These are phyloP conservation scores for Drosophila murphyi DNA, from an alignment of 1,140 invertebrate genomes.

Conservation along the genomic window DNA sequence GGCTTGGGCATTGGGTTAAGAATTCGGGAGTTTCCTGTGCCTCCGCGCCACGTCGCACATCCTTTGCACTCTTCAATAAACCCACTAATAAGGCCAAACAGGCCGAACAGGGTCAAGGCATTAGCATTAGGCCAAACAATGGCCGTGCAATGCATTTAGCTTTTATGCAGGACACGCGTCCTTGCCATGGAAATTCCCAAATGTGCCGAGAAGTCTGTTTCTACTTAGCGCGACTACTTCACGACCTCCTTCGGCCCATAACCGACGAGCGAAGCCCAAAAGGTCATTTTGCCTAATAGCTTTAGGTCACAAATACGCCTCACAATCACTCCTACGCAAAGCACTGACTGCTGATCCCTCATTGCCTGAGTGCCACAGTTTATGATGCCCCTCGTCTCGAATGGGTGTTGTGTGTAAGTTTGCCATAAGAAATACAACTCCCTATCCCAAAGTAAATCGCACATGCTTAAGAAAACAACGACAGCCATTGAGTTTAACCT, in stretches of 20 bases:
- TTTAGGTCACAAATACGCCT: slow-evolving; percentile 80
- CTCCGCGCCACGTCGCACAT: slow-evolving; percentile 13
- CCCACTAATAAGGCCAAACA: slow-evolving; percentile 78
- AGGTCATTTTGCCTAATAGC: slow-evolving; percentile 79
- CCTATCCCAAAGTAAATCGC: slow-evolving; percentile 12
- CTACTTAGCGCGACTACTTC: slow-evolving; percentile 64
- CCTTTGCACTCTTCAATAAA: slow-evolving; percentile 56
- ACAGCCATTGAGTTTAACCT: too few species aligned
- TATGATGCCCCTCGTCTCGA: slow-evolving; percentile 25
- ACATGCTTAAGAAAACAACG: neutral
- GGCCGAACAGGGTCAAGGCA: slow-evolving; percentile 54
- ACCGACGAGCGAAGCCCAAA: slow-evolving; percentile 37
- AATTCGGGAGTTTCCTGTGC: slow-evolving; percentile 62
- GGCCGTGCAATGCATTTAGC: slow-evolving; percentile 65
- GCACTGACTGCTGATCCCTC: slow-evolving; percentile 67
- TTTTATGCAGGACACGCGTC: slow-evolving; percentile 74
- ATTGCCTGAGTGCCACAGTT: slow-evolving; percentile 36
- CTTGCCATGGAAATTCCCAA: slow-evolving; percentile 70
- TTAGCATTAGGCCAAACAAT: slow-evolving; percentile 79
- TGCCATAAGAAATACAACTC: slow-evolving; percentile 39
- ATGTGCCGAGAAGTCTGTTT: slow-evolving; percentile 59
- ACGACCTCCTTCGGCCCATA: slow-evolving; percentile 16
- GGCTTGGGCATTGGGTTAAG: slow-evolving; percentile 62
- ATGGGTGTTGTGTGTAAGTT: slow-evolving; percentile 47
- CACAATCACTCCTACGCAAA: slow-evolving; percentile 77